Conservation (phyloP, 1,140 invertebrate genomes). For the Zophobas morio region DNA sequence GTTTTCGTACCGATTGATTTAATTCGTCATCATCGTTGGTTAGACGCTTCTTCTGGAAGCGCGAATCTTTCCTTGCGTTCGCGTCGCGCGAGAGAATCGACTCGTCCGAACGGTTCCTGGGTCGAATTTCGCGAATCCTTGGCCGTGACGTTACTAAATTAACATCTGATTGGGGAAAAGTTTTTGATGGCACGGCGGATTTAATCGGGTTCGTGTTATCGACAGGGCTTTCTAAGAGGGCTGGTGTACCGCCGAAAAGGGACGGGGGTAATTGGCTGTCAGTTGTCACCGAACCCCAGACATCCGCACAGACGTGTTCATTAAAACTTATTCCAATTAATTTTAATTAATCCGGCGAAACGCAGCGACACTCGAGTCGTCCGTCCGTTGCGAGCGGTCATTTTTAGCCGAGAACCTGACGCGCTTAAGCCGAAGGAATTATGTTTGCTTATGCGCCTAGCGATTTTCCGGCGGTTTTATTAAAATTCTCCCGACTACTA, state of each 20-base stretch:
- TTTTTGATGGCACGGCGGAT: slow-evolving; percentile 50
- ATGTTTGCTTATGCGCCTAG: slow-evolving; percentile 15
- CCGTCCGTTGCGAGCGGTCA: not conserved
- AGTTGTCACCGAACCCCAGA: slow-evolving; percentile 54
- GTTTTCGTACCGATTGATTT: slow-evolving; percentile 6
- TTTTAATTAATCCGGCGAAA: slow-evolving; percentile 59
- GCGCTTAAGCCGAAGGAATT: slow-evolving; percentile 28
- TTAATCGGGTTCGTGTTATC: slow-evolving; percentile 56
- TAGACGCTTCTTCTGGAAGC: no score
- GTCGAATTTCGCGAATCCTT: slow-evolving; percentile 15
- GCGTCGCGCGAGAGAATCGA: no score
- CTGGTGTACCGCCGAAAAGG: slow-evolving; percentile 31
- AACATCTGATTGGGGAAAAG: slow-evolving; percentile 55
- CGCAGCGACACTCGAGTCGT: not conserved
- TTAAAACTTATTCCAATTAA: slow-evolving; percentile 63
- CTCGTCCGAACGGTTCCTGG: not conserved
- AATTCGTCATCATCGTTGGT: not conserved
- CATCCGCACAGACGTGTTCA: slow-evolving; percentile 58
- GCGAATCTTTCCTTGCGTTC: no score
- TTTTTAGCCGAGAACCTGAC: not conserved
- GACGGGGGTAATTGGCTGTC: slow-evolving; percentile 57
- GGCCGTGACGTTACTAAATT: slow-evolving; percentile 52
- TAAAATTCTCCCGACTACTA: slow-evolving; percentile 20
- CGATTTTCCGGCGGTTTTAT: slow-evolving; percentile 47
- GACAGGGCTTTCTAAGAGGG: slow-evolving; percentile 49